Evolutionary conservation across 2,113 vertebrate genomes (phyloP), one percentile per base, ranked within the genome.

Genomic region (Formicarius rufipectus): DNA sequence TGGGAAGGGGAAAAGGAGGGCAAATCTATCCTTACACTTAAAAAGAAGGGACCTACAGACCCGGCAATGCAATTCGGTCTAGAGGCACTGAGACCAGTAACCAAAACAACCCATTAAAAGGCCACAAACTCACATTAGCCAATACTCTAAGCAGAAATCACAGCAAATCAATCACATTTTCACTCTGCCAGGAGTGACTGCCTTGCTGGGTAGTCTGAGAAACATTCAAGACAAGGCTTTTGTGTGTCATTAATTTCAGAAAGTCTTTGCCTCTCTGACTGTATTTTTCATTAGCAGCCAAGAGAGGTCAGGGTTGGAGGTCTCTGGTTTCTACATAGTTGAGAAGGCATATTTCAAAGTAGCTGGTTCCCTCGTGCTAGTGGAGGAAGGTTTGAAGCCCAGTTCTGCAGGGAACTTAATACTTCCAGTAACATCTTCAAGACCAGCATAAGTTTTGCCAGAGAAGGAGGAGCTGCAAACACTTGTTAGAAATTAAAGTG

Each of bases 1-100:
- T 2, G 0, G 17, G 31, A 75, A 24, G 0, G 0, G 31, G 53
- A 20, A 44, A 31, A n/a, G 55, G 68, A 23, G 15, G 12, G 31
- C 10, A 5, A 33, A 68, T 68, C 12, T 10, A 24, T 5, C 19
- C 33, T 21, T 6, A 6, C 0, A 4, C 19, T 22, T 37, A 5
- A 47, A 72, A 55, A 35, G 52, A 53, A 40, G 35, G 59, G 44
- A 24, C 40, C 10, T 58, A 4, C 5, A 6, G 59, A 49, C 5
- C 10, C 22, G 2, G 24, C 28, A 2, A 11, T 1, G 31, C 49
- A 1, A 7, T 7, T 27, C 4, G 10, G 53, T 33, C 45, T 1
- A 4, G 63, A 49, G 30, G 44, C 12, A 23, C 33, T 6, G 2
- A 55, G 37, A 30, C 11, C 11, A 6, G 49, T 25, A 27, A 68